These are phyloP conservation scores for Sebastes kiyomatsui DNA, from an alignment of 2,797 vertebrate species.

Conservation along the genomic window DNA sequence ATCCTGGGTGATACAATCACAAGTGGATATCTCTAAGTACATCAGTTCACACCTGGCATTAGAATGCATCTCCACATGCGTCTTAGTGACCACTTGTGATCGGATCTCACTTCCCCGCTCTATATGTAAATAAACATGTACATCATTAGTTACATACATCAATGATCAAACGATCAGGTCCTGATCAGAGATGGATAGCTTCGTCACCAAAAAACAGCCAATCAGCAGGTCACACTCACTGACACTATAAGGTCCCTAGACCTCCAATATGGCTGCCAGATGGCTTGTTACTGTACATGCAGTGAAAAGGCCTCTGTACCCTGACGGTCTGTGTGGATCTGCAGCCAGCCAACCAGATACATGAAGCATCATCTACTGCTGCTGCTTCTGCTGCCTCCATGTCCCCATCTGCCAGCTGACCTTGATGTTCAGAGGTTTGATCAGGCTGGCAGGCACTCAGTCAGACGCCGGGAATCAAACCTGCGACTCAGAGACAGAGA, in stretches of 20 bases:
- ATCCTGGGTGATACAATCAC: no score
- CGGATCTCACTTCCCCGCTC: no score
- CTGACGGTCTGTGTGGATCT: background rate
- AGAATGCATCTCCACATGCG: no score
- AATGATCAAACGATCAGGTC: background rate
- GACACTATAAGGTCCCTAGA: background rate
- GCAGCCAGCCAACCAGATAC: constrained; percentile 15
- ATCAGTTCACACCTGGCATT: no score
- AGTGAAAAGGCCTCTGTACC: constrained; percentile 9
- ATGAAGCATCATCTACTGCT: background rate
- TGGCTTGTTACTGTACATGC: background rate
- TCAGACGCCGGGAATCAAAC: constrained; percentile 47
- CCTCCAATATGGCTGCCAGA: constrained; percentile 22
- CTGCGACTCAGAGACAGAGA: constrained; percentile 6
- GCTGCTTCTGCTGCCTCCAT: background rate
- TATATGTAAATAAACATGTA: background rate
- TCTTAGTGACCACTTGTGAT: no score
- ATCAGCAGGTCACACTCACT: constrained; percentile 2
- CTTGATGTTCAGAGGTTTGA: constrained; percentile 20
- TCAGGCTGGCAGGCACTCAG: constrained; percentile 33
- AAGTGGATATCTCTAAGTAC: no score
- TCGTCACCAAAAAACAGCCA: background rate
- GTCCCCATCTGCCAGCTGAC: constrained; percentile 39
- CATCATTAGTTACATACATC: background rate
- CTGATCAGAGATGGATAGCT: background rate